phyloP scores from a whole-genome alignment of 2,888 invertebrate genomes.

The Hypolimnas misippus region DNA sequence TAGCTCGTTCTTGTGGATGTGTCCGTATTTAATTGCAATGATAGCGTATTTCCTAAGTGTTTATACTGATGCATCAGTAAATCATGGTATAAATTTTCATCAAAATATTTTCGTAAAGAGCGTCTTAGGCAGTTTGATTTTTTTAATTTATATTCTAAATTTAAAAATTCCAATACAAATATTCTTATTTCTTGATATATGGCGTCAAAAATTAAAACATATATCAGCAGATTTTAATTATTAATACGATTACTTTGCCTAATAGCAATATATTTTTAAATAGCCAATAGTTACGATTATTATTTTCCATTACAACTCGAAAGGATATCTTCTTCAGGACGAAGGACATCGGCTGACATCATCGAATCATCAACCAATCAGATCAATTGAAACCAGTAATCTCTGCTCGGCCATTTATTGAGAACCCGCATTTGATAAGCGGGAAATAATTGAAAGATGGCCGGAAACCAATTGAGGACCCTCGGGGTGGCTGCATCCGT shows the following conservation, averaged over 20 bases:
- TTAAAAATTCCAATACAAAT: no score
- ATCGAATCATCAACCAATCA: slow-evolving; percentile 30
- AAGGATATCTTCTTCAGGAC: neutral
- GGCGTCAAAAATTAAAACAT: no score
- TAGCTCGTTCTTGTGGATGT: neutral
- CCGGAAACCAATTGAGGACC: slow-evolving; percentile 65
- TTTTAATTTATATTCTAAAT: no score
- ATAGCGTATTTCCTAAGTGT: no score
- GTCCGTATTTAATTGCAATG: neutral
- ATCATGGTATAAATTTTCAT: no score
- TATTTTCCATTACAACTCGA: neutral
- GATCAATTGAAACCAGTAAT: slow-evolving; percentile 40
- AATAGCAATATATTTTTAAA: no score
- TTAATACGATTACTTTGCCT: no score
- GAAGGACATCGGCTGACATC: slow-evolving; percentile 19
- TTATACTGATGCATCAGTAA: neutral
- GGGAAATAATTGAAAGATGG: slow-evolving; percentile 70
- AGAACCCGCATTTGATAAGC: slow-evolving; percentile 37
- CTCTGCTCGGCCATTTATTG: slow-evolving; percentile 35
- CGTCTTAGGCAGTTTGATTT: no score
- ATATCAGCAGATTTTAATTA: no score
- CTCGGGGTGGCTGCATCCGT: slow-evolving; percentile 69
- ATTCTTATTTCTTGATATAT: no score
- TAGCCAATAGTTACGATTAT: no score
- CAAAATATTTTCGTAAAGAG: no score